phyloP scores from a whole-genome alignment of 1,140 invertebrate species.

The Cardiocondyla obscurior region DNA sequence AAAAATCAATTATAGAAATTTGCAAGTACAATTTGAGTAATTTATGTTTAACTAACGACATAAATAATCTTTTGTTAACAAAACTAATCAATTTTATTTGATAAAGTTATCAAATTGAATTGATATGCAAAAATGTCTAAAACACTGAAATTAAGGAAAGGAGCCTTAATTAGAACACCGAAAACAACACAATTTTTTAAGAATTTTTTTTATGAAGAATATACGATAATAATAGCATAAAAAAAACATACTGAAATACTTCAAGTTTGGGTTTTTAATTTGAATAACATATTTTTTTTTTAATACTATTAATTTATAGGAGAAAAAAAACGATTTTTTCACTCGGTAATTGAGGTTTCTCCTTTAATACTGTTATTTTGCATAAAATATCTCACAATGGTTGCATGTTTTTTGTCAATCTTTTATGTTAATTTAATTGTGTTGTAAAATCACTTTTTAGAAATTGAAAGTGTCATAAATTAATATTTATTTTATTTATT shows the following conservation, averaged over 20 bases:
- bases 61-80: not conserved
- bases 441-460: not conserved
- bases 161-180: too few species aligned
- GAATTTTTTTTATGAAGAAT: too few species aligned
- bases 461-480: not conserved
- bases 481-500: conserved; percentile 16
- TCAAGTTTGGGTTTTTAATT: too few species aligned
- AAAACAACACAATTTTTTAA: too few species aligned
- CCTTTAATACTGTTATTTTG: not conserved
- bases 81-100: not conserved
- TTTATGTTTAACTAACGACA: not conserved
- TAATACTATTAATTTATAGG: too few species aligned
- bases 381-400: not conserved
- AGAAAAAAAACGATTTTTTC: too few species aligned
- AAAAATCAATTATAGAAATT: not conserved
- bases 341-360: too few species aligned
- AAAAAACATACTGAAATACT: too few species aligned
- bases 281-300: too few species aligned
- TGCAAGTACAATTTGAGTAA: not conserved
- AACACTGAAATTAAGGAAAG: not conserved
- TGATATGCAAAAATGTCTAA: not conserved
- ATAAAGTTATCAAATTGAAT: conserved; percentile 1
- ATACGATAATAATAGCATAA: too few species aligned
- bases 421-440: not conserved
- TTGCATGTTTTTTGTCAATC: not conserved